Evolutionary conservation across 2,888 invertebrate genomes (phyloP).

Genomic region (Lycaena phlaeas): DNA sequence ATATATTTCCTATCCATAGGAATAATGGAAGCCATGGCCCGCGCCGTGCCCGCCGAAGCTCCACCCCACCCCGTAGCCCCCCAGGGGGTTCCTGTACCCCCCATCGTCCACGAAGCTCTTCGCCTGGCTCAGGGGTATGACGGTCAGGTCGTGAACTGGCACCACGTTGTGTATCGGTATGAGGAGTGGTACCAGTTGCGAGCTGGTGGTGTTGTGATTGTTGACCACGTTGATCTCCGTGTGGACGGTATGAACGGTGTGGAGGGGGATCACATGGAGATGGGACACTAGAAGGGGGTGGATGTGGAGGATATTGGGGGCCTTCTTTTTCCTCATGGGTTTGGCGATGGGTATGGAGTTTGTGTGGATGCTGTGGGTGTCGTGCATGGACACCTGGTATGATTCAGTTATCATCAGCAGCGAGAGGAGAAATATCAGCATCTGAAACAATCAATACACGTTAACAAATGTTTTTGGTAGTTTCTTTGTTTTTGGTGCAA

Average conservation of each 20-base stretch:
- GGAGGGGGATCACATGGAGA: slow-evolving; percentile 46
- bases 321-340: slow-evolving; percentile 29
- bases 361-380: neutral
- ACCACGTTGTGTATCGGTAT: slow-evolving; percentile 26
- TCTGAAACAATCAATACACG: neutral
- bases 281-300: slow-evolving; percentile 33
- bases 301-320: slow-evolving; percentile 32
- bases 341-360: slow-evolving; percentile 15
- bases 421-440: neutral
- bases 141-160: slow-evolving; percentile 47
- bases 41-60: slow-evolving; percentile 56
- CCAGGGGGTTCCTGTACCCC: slow-evolving; percentile 43
- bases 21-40: slow-evolving; percentile 53
- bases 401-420: neutral
- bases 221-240: neutral
- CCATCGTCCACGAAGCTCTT: slow-evolving; percentile 31
- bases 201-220: slow-evolving; percentile 25
- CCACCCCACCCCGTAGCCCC: slow-evolving; percentile 52
- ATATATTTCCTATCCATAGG: slow-evolving; percentile 34
- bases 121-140: slow-evolving; percentile 37
- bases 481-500: no score
- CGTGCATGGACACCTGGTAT: neutral
- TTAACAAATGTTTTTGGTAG: neutral
- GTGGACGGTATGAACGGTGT: slow-evolving; percentile 25
- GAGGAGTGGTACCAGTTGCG: slow-evolving; percentile 41